Base-by-base conservation (phyloP, 2,797 vertebrate genomes). In the Lagocephalus sceleratus region DNA sequence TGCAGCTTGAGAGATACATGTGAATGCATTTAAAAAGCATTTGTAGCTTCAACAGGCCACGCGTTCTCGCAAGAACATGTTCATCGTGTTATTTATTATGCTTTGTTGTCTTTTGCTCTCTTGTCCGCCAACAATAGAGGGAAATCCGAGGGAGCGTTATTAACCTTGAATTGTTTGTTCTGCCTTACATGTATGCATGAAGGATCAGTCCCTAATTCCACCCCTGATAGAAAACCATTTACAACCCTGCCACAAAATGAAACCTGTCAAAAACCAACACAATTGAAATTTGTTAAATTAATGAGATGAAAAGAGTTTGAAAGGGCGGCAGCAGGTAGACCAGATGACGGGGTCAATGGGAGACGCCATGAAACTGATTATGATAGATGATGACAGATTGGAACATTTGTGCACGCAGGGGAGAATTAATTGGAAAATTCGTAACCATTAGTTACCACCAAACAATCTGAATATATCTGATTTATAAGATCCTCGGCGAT, bases 251-350 rank as follows among this genome's bases (percentile, higher is more conserved):
- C 55, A 62, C 64, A 88, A 92, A 92, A 90, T 91, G 82, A 92
- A 91, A 92, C 65, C 81, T 92, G 89, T 90, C 91, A 91, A 91
- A 90, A 90, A 82, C 51, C 43, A 73, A 89, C 84, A 91, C 85
- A 91, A 86, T 87, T 89, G 91, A 92, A 91, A 92, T 87, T 88
- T 91, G 77, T 90, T 92, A 92, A 93, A 92, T 92, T 92, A 92
- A 92, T 90, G 87, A 88, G 77, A 88, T 92, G 84, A 86, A 91
- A 93, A 91, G 88, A 72, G 75, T 81, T 67, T 71, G 73, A 89
- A 79, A 84, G 87, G 54, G 70, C 79, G 87, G 75, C 88, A 92
- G 83, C 89, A 92, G 88, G 81, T 86, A 88, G 66, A 84, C 76
- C 87, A 93, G 87, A 92, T 92, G 88, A 94, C 78, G 83, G 70